Percentiles rank a stretch among this genome's conserved stretches.
These are phyloP conservation scores for Hippopotamus amphibius DNA, from an alignment of 2,113 vertebrate genomes.

Conservation along the genomic window DNA sequence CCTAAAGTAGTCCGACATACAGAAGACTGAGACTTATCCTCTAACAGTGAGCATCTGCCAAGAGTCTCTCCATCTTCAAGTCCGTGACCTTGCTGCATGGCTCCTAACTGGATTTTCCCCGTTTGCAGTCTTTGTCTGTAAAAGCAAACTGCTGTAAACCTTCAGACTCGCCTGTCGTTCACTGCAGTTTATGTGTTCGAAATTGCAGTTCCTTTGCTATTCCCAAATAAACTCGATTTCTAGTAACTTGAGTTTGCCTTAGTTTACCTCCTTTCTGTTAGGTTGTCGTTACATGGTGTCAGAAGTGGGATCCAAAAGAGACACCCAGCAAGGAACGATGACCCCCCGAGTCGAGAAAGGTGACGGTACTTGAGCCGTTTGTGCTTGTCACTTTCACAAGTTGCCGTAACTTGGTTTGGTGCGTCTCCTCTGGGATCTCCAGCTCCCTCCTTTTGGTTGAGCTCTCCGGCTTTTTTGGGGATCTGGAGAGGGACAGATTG, in stretches of 20 bases:
- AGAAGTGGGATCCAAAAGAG: not conserved
- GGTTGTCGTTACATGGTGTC: not conserved
- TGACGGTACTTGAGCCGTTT: not conserved
- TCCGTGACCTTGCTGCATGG: not conserved
- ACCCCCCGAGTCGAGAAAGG: not conserved
- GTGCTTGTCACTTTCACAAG: not conserved
- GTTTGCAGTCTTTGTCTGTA: not conserved
- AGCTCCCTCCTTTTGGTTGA: not conserved
- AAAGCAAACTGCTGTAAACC: not conserved
- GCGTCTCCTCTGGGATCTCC: not conserved
- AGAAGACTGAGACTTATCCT: not conserved
- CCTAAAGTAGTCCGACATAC: too few species aligned
- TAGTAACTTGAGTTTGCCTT: not conserved
- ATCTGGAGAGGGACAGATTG: not conserved
- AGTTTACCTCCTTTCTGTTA: not conserved
- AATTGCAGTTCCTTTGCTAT: not conserved
- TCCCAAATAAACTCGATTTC: not conserved
- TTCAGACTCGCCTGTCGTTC: accelerated
- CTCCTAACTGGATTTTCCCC: not conserved
- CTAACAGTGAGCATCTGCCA: accelerated
- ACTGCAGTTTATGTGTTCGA: accelerated
- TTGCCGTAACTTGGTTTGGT: not conserved
- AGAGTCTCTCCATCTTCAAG: accelerated
- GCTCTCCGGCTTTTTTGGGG: not conserved
- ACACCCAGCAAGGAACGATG: not conserved